Conservation (phyloP, 1,140 invertebrate species). For the Linepithema humile region DNA sequence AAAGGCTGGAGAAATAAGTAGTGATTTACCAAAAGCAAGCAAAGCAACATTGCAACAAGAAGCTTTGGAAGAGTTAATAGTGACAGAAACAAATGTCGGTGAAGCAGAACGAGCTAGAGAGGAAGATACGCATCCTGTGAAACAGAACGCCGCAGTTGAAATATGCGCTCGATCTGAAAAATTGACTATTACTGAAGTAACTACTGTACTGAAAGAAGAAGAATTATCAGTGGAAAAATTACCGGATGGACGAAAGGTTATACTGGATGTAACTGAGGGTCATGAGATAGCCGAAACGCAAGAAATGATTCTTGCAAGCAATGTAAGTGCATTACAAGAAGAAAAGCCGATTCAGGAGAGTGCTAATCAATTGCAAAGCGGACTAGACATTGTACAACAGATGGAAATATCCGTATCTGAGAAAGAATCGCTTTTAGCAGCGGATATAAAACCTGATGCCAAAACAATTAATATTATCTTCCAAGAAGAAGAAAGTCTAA, state of each 20-base stretch:
- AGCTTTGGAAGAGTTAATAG: slow-evolving; percentile 84
- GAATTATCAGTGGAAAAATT: slow-evolving; percentile 70
- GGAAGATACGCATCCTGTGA: slow-evolving; percentile 74
- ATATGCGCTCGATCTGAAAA: slow-evolving; percentile 73
- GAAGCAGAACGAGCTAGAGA: slow-evolving; percentile 84
- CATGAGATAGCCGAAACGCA: slow-evolving; percentile 83
- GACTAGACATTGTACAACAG: slow-evolving; percentile 81
- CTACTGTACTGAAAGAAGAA: slow-evolving; percentile 74
- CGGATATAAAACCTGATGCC: slow-evolving; percentile 82
- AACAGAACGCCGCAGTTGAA: slow-evolving; percentile 77
- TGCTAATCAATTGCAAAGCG: slow-evolving; percentile 79
- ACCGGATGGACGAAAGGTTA: slow-evolving; percentile 78
- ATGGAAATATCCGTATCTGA: slow-evolving; percentile 83
- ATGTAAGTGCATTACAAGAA: slow-evolving; percentile 72
- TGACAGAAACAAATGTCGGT: slow-evolving; percentile 85
- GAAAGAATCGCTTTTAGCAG: slow-evolving; percentile 83
- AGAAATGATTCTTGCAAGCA: slow-evolving; percentile 78
- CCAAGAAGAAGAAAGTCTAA: slow-evolving; percentile 83
- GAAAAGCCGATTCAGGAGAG: slow-evolving; percentile 74
- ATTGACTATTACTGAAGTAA: slow-evolving; percentile 75
- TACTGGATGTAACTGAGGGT: slow-evolving; percentile 80
- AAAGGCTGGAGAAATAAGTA: slow-evolving; percentile 79
- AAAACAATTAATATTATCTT: slow-evolving; percentile 83
- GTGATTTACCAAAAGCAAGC: slow-evolving; percentile 77
- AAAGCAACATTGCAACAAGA: slow-evolving; percentile 85